phyloP scores from a whole-genome alignment of 1,140 invertebrate species.

The Lepidostoma basale region DNA sequence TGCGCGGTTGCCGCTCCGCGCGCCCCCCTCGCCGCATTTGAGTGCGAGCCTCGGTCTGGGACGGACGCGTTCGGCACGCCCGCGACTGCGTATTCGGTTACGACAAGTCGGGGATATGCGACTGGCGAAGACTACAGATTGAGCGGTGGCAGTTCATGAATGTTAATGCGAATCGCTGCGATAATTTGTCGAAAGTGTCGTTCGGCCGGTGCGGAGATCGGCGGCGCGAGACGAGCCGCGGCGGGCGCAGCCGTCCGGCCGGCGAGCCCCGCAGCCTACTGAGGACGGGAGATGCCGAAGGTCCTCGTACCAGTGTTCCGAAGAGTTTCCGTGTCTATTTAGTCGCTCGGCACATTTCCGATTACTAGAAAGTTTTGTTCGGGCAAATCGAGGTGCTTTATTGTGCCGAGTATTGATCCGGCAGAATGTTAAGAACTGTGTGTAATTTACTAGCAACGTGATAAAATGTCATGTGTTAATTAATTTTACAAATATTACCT shows the following conservation, averaged over 20 bases:
- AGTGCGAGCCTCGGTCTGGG: constrained; percentile 9
- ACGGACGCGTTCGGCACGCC: neutral
- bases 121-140: constrained; percentile 17
- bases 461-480: no score
- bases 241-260: neutral
- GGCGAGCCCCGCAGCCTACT: neutral
- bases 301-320: constrained; percentile 7
- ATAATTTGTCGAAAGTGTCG: constrained; percentile 4
- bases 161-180: constrained; percentile 17
- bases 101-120: neutral
- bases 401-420: constrained; percentile 33
- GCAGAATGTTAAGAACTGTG: no score
- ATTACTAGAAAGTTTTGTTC: constrained; percentile 35
- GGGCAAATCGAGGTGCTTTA: constrained; percentile 29
- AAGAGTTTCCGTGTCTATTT: constrained; percentile 12
- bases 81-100: constrained; percentile 4
- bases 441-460: no score
- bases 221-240: neutral
- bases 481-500: no score
- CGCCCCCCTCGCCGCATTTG: constrained; percentile 17
- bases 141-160: constrained; percentile 4
- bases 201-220: neutral
- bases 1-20: neutral
- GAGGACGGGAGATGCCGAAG: constrained; percentile 6
- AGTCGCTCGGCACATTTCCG: constrained; percentile 29